Conservation (phyloP, 2,113 vertebrate species). For the Gymnocephalus cernua region DNA sequence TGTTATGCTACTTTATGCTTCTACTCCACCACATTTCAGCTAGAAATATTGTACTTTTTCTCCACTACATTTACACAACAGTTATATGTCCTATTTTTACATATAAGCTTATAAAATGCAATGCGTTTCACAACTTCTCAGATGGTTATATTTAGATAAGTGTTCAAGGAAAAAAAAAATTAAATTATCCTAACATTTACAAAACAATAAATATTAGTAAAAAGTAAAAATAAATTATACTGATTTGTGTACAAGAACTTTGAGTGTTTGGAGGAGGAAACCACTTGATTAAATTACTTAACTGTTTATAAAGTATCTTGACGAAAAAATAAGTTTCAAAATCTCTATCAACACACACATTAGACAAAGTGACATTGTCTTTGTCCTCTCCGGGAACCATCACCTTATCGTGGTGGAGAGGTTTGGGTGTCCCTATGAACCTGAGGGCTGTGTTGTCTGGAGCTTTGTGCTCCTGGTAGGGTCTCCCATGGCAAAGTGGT, state of each 20-base stretch:
- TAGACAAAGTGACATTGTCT: not conserved
- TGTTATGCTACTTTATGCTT: not conserved
- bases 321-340: not conserved
- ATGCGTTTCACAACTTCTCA: not conserved
- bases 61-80: no score
- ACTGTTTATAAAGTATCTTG: not conserved
- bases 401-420: no score
- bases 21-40: not conserved
- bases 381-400: no score
- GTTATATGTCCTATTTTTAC: no score
- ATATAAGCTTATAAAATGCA: not conserved
- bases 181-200: not conserved
- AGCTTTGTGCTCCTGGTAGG: no score
- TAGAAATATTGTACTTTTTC: no score
- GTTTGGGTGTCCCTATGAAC: no score
- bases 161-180: no score
- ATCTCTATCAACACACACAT: not conserved
- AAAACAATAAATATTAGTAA: not conserved
- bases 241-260: not conserved
- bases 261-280: not conserved
- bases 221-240: not conserved
- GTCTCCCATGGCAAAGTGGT: no score
- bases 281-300: not conserved
- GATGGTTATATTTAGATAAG: not conserved
- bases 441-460: no score